Evolutionary conservation across 2,888 invertebrate genomes (phyloP).

Genomic region (Hemicrepidius hirtus): DNA sequence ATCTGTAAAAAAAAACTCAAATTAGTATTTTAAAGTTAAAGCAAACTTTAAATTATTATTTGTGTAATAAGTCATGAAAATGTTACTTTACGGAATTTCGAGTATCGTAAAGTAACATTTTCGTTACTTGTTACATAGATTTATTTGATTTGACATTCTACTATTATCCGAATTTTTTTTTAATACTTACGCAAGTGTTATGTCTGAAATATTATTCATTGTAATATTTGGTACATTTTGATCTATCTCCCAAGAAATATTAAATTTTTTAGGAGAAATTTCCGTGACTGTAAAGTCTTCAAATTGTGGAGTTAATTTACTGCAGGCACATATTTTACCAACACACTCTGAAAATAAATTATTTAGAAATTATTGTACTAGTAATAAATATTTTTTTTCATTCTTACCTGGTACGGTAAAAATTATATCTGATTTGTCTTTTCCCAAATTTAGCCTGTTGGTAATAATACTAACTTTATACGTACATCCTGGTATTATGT

Average conservation of each 20-base stretch:
- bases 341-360: conserved; percentile 44
- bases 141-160: background rate
- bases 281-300: conserved; percentile 23
- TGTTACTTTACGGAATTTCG: no score
- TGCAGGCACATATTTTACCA: conserved; percentile 44
- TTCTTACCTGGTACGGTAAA: conserved; percentile 39
- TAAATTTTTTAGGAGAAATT: conserved; percentile 33
- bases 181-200: conserved; percentile 41
- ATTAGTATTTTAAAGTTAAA: no score
- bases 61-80: no score
- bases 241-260: conserved; percentile 44
- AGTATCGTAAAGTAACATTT: no score
- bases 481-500: conserved; percentile 35
- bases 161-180: background rate
- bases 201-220: conserved; percentile 34
- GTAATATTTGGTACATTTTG: background rate
- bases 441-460: conserved; percentile 4
- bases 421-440: background rate
- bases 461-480: conserved; percentile 36
- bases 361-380: no score
- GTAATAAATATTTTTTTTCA: no score
- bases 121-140: background rate
- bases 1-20: background rate
- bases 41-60: no score
- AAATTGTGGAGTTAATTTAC: conserved; percentile 31